phyloP scores from a whole-genome alignment of 2,113 vertebrate species.

The Chloebia gouldiae region DNA sequence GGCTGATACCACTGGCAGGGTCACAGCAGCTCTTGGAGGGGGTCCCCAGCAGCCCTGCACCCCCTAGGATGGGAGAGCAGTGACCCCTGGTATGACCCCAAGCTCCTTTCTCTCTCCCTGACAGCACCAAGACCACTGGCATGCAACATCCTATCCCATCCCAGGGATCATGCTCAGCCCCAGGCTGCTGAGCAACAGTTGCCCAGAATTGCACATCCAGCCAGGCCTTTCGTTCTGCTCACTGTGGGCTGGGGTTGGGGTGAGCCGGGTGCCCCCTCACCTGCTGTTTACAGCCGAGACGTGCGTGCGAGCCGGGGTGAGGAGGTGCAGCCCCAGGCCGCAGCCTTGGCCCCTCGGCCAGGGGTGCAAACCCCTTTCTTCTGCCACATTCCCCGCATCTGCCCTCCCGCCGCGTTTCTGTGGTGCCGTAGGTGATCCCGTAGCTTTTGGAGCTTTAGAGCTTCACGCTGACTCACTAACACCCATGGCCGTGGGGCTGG shows the following conservation, averaged over 20 bases:
- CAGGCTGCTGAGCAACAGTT: neutral
- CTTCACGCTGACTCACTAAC: neutral
- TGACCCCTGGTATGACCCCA: neutral
- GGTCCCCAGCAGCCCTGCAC: neutral
- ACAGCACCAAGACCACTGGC: rapidly evolving
- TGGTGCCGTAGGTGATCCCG: neutral
- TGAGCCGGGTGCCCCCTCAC: neutral
- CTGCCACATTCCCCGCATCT: constrained; percentile 7
- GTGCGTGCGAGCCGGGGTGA: rapidly evolving
- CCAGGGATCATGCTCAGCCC: neutral
- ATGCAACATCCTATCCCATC: neutral
- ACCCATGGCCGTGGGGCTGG: neutral
- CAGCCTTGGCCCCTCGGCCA: neutral
- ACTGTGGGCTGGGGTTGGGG: rapidly evolving
- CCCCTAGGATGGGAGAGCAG: neutral
- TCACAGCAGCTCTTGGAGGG: neutral
- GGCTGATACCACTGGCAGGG: rapidly evolving
- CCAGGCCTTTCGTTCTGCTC: neutral
- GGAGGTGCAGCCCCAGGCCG: neutral
- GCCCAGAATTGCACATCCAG: neutral
- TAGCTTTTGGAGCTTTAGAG: neutral
- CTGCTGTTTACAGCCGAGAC: neutral
- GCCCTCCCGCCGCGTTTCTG: neutral
- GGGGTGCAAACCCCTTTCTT: constrained; percentile 8
- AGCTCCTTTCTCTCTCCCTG: neutral